These are phyloP conservation scores for Gonioctena quinquepunctata DNA, from an alignment of 1,140 invertebrate genomes.

Conservation along the genomic window DNA sequence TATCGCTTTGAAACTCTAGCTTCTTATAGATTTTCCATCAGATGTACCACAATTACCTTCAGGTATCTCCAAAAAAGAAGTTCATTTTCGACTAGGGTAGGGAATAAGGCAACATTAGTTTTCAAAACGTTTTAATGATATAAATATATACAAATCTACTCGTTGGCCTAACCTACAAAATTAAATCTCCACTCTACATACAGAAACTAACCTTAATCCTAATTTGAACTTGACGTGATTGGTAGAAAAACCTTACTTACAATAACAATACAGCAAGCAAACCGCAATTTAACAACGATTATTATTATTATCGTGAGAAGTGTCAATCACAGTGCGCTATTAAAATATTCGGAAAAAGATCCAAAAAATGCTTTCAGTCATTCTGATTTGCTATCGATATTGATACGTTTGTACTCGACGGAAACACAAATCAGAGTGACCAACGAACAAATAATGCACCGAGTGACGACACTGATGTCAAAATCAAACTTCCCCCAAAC, in stretches of 20 bases:
- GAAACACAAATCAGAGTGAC: too few species aligned
- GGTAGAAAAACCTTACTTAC: not conserved
- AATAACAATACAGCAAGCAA: not conserved
- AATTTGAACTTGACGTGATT: not conserved
- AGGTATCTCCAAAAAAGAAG: not conserved
- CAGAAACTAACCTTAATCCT: not conserved
- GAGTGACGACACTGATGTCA: too few species aligned
- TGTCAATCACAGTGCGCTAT: not conserved
- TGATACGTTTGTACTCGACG: too few species aligned
- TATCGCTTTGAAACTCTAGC: too few species aligned
- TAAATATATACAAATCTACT: not conserved
- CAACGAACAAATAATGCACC: too few species aligned
- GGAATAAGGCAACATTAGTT: not conserved
- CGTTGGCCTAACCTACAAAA: not conserved
- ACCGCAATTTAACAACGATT: not conserved
- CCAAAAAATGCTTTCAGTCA: too few species aligned
- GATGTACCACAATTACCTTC: not conserved
- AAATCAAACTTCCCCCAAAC: too few species aligned
- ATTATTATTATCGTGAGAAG: not conserved
- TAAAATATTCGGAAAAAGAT: not conserved
- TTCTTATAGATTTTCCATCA: not conserved
- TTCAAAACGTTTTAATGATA: not conserved
- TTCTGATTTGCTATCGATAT: too few species aligned
- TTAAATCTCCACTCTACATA: not conserved
- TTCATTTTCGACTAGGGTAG: too few species aligned